Evolutionary conservation across 2,888 invertebrate genomes (phyloP), one percentile per base, ranked within the genome.

Genomic region (Mesoligia furuncula): DNA sequence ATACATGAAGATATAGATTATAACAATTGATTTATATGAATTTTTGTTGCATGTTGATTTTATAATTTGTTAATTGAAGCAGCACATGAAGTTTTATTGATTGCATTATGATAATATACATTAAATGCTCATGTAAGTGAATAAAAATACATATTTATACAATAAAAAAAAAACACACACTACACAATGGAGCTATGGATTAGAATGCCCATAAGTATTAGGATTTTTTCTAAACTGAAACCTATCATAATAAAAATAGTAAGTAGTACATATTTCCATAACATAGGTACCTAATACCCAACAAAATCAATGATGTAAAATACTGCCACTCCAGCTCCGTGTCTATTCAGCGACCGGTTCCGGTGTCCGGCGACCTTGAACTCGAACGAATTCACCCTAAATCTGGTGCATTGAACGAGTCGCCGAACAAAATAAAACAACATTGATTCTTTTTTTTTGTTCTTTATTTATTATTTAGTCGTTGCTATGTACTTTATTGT

Each of bases 291-390:
- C 20, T 31, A 48, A 24, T 1, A 24, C 57, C 57, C 13, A 66
- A 61, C 9, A n/a, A 48, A 59, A 11, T 13, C 20, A 42, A 61
- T 61, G 51, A 59, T 24, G 9, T 66, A 51, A 51, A 69, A 27
- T 17, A n/a, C 0, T 15, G 36, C 36, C 66, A 36, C 20, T 54
- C 0, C 27, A 79, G 68, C 85, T 85, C 85, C 65, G 39, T 17
- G 81, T 31, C 89, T 90, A 88, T 62, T 59, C 77, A 7, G 45
- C 59, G 75, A 84, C 84, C 84, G 84, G 90, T 89, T 91, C 88
- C 90, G 88, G 86, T 86, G 82, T 45, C 73, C 31, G 20, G 1
- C 27, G 83, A 76, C 91, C 91, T 91, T 91, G 91, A 91, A 91
- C 91, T 91, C 87, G 67, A 80, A 79, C 74, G 39, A 81, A 83